Evolutionary conservation across 2,113 vertebrate species (phyloP), one percentile per base, ranked within the genome.

Genomic region (Xiphophorus couchianus): DNA sequence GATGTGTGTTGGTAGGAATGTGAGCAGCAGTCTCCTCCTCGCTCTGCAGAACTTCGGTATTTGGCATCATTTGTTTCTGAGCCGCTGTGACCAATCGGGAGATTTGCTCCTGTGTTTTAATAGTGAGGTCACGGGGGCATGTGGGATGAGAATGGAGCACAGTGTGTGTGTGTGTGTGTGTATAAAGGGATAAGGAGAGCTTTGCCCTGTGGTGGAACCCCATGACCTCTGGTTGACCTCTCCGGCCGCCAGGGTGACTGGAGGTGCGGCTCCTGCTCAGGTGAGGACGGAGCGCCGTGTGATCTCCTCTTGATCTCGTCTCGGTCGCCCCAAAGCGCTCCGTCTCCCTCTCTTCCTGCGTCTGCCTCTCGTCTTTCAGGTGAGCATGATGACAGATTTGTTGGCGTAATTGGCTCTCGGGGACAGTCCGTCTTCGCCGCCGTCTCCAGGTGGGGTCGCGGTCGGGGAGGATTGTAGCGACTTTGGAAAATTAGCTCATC

Each of bases 101-200:
- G 92, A 90, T 93, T 90, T 91, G 89, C 90, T 90, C 71, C 86
- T 87, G 90, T 93, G 92, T 93, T 93, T 92, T 90, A 92, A 89
- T 85, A 92, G 90, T 11, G 75, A 86, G 89, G 90, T 92, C 85
- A 90, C 71, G 64, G 78, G 89, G 89, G 72, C 87, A 85, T 51
- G 74, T 68, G 69, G 81, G 71, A 86, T 85, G 89, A 87, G 85
- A 85, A 71, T 31, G 80, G 67, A 61, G 76, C 54, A 14, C 72
- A 74, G 80, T 81, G 79, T 84, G 84, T 85, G 54, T 76, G 80
- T 81, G 54, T 75, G 44, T 81, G 86, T 86, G 82, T 85, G 80
- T 80, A 69, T 28, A 76, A 62, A 76, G 83, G 86, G 86, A 84
- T 88, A 89, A 82, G 74, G 73, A 67, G 69, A 66, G 84, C 87